A percentile compares a stretch with the other conserved stretches of the same genome.
Conservation (phyloP, 2,113 vertebrate genomes). For the Tragelaphus imberbis region DNA sequence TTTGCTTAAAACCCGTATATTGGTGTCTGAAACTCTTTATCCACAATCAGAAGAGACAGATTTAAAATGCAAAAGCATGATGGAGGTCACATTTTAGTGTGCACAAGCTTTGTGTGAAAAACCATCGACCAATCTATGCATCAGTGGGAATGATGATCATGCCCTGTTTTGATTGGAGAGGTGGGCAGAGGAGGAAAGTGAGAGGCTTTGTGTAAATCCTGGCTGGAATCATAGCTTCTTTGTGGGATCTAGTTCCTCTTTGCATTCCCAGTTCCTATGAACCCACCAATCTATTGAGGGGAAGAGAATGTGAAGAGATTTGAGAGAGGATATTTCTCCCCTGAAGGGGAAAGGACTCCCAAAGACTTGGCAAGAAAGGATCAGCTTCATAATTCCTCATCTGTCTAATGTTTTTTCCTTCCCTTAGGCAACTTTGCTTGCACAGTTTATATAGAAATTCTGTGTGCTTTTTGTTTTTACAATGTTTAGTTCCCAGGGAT, state of each 20-base stretch:
- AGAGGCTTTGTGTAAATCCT: neutral
- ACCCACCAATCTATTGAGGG: neutral
- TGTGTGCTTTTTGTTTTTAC: neutral
- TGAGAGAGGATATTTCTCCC: neutral
- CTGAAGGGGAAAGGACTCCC: neutral
- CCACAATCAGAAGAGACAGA: neutral
- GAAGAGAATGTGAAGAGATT: neutral
- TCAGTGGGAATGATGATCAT: neutral
- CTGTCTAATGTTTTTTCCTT: neutral
- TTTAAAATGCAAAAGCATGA: neutral
- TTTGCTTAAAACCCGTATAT: neutral
- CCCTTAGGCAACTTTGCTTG: neutral
- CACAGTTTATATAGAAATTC: neutral
- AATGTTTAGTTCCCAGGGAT: neutral
- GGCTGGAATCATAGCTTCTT: neutral
- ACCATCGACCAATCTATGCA: neutral
- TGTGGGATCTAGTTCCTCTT: neutral
- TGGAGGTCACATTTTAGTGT: neutral
- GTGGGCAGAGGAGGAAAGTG: neutral
- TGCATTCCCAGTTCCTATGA: neutral
- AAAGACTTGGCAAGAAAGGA: neutral
- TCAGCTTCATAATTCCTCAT: neutral
- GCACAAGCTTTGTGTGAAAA: neutral
- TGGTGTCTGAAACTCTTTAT: neutral
- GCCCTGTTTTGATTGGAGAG: neutral